Base-by-base conservation (phyloP, 2,888 invertebrate genomes). In the Dasysyrphus albostriatus region DNA sequence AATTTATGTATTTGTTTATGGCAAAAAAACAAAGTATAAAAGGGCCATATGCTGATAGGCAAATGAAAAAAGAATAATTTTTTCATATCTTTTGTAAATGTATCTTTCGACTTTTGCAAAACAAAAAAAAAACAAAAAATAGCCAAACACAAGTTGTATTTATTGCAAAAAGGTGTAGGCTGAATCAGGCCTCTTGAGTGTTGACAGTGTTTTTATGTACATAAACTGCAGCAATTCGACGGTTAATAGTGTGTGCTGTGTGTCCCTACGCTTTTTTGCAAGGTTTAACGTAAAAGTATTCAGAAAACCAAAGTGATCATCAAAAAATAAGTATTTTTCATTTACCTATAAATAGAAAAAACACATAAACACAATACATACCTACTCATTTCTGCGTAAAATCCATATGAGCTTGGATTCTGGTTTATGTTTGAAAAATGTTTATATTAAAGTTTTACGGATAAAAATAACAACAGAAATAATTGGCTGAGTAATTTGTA, bases 381-480 rank as follows among this genome's bases (percentile, higher is more conserved):
- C 7, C 4, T 58, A 58, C 14, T 3, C 2, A 34, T 16, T 56
- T 37, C 59, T 59, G 39, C 59, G 1, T 59, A 14, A 37, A 37
- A 39, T 24, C 39, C 24, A 39, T 19, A 39, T 39, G 32, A 39
- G 7, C 3, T 51, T 19, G 42, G 49, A 29, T 37, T 65, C n/a
- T 58, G 65, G 56, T 16, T 54, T 29, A 34, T 63, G n/a, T 42
- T 77, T 59, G 65, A 12, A 54, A 78, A 83, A 73, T 78, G 73
- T 78, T 78, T 78, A 83, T 39, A 69, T 54, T 19, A 72, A 67
- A 70, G 32, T 61, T 61, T 58, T 39, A 83, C 44, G 73, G 73
- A 73, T 78, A 83, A 78, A 78, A 78, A 69, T 73, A 83, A 59
- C 67, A 47, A 56, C 39, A 67, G 24, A 42, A 34, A 67, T 37